phyloP scores from a whole-genome alignment of 1,140 invertebrate species.

The Aphelinus certus region DNA sequence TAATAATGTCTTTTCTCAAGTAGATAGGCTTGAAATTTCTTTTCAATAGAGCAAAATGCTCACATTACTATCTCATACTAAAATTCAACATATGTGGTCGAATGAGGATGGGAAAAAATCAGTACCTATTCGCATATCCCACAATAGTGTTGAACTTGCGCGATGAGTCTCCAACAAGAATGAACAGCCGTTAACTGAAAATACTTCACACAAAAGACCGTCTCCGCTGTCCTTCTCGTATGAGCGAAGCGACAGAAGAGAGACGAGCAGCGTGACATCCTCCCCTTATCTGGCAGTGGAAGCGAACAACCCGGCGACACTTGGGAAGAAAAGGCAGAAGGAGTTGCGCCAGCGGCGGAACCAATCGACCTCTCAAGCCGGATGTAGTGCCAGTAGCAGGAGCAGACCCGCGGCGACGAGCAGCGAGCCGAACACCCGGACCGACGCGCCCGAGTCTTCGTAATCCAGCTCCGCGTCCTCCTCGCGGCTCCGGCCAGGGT shows the following conservation, averaged over 20 bases:
- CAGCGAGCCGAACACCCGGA: slow-evolving; percentile 42
- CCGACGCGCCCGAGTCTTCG: slow-evolving; percentile 52
- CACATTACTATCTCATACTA: too few species aligned
- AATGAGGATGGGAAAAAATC: too few species aligned
- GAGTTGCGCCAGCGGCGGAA: slow-evolving; percentile 28
- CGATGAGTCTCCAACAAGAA: too few species aligned
- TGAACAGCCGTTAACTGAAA: too few species aligned
- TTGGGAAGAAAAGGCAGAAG: not conserved
- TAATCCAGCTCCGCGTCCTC: slow-evolving; percentile 56
- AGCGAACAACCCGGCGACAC: not conserved
- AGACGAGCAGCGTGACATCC: not conserved
- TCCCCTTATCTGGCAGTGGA: not conserved
- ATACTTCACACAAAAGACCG: not conserved
- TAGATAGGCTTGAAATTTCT: too few species aligned
- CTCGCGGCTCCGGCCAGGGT: slow-evolving; percentile 56
- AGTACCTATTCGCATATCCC: too few species aligned
- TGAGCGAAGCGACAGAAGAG: not conserved
- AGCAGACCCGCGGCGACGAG: slow-evolving; percentile 40
- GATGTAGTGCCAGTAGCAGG: slow-evolving; percentile 49
- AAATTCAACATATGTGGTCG: too few species aligned
- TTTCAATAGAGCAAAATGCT: too few species aligned
- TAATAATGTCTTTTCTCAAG: too few species aligned
- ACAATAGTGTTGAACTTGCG: too few species aligned
- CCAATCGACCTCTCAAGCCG: slow-evolving; percentile 55
- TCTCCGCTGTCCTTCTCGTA: not conserved